phyloP scores from a whole-genome alignment of 2,888 invertebrate genomes.

The Augochlorella aurata region DNA sequence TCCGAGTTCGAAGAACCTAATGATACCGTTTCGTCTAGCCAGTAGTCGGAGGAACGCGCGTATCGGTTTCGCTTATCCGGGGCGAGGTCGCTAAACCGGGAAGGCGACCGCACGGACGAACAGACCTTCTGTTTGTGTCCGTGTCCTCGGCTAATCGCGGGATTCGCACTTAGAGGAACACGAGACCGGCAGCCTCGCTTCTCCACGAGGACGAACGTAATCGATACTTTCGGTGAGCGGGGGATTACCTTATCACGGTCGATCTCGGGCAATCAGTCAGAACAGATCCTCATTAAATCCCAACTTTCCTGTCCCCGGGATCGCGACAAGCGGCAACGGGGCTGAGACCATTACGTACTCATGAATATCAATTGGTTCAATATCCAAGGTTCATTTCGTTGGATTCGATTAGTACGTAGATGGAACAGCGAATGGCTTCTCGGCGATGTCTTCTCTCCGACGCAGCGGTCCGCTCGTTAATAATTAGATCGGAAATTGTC shows the following conservation, averaged over 20 bases:
- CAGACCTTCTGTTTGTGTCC: not conserved
- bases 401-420: slow-evolving; percentile 3
- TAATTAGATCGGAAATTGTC: not conserved
- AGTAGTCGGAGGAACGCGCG: not conserved
- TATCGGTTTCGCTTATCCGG: not conserved
- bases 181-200: slow-evolving; percentile 13
- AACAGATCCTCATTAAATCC: slow-evolving; percentile 42
- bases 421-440: not conserved
- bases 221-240: slow-evolving; percentile 47
- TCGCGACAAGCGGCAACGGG: slow-evolving; percentile 19
- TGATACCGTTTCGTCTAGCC: too few species aligned
- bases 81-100: not conserved
- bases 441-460: not conserved
- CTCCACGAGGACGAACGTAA: slow-evolving; percentile 11
- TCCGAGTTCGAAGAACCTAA: too few species aligned
- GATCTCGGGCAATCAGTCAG: slow-evolving; percentile 46
- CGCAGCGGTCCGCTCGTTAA: not conserved
- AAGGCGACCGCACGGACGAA: not conserved
- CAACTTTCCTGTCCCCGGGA: slow-evolving; percentile 2
- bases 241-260: slow-evolving; percentile 52
- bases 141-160: slow-evolving; percentile 3
- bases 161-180: slow-evolving; percentile 20
- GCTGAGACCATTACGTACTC: slow-evolving; percentile 9
- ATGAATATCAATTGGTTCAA: slow-evolving; percentile 13
- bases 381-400: slow-evolving; percentile 7